Base-by-base conservation (phyloP, 2,888 invertebrate species). In the Quadriops clusia region DNA sequence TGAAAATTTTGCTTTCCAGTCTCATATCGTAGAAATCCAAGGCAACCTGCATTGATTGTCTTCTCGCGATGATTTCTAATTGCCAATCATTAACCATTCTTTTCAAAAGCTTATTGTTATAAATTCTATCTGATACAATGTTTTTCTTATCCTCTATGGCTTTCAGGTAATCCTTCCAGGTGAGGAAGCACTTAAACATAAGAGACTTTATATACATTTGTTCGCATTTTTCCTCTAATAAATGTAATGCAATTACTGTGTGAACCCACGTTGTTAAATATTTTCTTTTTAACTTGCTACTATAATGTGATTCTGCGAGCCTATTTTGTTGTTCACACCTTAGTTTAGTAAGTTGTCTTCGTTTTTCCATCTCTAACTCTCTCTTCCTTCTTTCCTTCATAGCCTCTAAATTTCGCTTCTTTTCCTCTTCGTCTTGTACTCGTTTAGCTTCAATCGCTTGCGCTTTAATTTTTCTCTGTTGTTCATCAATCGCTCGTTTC, bases 11-110 rank as follows among this genome's bases (percentile, higher is more conserved):
- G 16, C 39, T 46, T 37, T 51, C 45, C 8, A 60, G 33, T 31
- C 40, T 41, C 32, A 77, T 61, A 37, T 80, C 77, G 42, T 72
- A 71, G 56, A 76, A 76, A 53, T 84, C 83, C 32, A 71, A 67
- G 3, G 84, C 82, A 2, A 79, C 77, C 61, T 78, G 75, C 46
- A 64, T 61, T 50, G 74, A 73, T 39, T 70, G 59, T 20, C 63
- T 55, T 33, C 57, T 62, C 23, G 24, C 10, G n/a, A 21, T 24
- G 41, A 34, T 50, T 47, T 72, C 70, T 51, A 51, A 46, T 43
- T 58, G 58, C 62, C 77, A 75, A 4, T 50, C 50, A 5, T 46
- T 32, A 2, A 78, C 63, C 5, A 49, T 49, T 41, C 53, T 65
- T 16, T 53, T 55, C 27, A 72, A 55, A 8, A 72, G 37, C 23